Evolutionary conservation across 2,797 vertebrate genomes (phyloP), one percentile per base, ranked within the genome.

Genomic region (Eupleurogrammus muticus): DNA sequence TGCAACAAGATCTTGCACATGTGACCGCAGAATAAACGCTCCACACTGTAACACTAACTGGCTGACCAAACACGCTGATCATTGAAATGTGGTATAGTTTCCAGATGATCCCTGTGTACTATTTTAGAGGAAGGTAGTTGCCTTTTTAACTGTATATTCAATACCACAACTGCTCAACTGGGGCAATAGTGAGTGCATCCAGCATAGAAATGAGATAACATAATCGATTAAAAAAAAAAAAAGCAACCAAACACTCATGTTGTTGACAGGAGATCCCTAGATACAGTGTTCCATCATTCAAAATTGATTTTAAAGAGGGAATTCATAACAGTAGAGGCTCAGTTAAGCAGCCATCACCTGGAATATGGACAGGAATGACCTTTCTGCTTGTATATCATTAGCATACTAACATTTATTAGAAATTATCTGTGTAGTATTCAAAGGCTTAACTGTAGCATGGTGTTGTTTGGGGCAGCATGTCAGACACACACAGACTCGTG

Each of bases 391-490:
- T 73, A 84, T 82, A 80, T 79, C 68, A 79, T 87, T 84, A 80
- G 55, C 74, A 78, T 73, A 57, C 72, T 63, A 63, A 75, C 72
- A 28, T 50, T 88, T 83, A 92, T 92, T 85, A 84, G 66, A 85
- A 72, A 79, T 69, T 47, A 88, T 88, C 73, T 52, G 68, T n/a
- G 36, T 16, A 51, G 77, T 78, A 82, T 87, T 70, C 52, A 59
- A 73, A 78, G 65, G 77, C 78, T 82, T 61, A 73, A 61, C 56
- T 78, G 70, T 68, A 47, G 70, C 28, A 50, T n/a, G 66, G 59
- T 78, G 77, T 73, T 82, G 80, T 89, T 83, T 81, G 61, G 64
- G 74, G 66, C 28, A 1, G 36, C 68, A 49, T 85, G 84, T 87
- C 85, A 83, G 82, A 36, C 74, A 23, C 79, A 81, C 16, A 16